Evolutionary conservation across 2,113 vertebrate genomes (phyloP).

Genomic region (Siniperca knerii): DNA sequence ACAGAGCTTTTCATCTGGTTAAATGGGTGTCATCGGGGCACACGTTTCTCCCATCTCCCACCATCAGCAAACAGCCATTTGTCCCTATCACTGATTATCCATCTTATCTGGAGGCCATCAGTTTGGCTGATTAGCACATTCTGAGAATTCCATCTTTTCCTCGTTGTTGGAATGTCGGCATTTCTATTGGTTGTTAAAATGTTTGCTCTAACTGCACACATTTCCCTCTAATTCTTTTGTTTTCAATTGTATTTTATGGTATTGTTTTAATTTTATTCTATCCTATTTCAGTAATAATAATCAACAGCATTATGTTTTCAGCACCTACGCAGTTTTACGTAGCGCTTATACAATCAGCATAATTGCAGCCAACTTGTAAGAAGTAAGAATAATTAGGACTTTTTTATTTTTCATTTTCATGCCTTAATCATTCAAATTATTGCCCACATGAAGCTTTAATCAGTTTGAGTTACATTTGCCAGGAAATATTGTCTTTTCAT

Average conservation of each 20-base stretch:
- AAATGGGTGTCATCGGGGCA: conserved; percentile 64
- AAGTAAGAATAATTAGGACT: not conserved
- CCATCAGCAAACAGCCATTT: conserved; percentile 62
- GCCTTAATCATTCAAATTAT: not conserved
- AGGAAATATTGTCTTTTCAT: not conserved
- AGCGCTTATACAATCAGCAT: not conserved
- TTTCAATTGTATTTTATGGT: not conserved
- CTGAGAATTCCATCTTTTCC: conserved; percentile 65
- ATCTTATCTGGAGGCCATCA: conserved; percentile 74
- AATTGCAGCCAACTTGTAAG: not conserved
- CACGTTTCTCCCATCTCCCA: conserved; percentile 65
- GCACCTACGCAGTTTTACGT: too few relatives aligned
- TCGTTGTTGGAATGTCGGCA: conserved; percentile 48
- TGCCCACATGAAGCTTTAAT: not conserved
- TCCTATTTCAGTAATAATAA: not conserved
- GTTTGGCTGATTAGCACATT: conserved; percentile 72
- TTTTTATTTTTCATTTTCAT: not conserved
- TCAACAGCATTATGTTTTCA: not conserved
- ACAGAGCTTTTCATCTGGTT: conserved; percentile 63
- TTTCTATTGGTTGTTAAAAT: conserved; percentile 59
- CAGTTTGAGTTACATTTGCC: not conserved
- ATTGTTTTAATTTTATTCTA: not conserved
- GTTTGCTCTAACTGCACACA: conserved; percentile 1
- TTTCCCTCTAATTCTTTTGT: not conserved
- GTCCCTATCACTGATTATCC: conserved; percentile 66